Conservation (phyloP, 2,113 vertebrate species). For the Channa maculata region DNA sequence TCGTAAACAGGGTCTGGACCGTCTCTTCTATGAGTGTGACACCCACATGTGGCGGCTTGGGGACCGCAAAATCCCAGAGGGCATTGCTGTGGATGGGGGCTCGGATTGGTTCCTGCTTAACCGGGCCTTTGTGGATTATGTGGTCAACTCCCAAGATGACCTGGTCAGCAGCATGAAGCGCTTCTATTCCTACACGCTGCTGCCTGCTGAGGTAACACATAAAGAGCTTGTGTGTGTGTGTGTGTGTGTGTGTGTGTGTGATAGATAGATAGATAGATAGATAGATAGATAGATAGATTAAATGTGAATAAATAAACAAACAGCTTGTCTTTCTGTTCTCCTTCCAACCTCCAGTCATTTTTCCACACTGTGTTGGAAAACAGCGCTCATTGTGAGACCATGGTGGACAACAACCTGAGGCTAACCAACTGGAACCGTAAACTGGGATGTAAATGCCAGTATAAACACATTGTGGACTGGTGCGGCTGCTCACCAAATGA, state of each 20-base stretch:
- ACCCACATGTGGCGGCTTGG: conserved; percentile 99
- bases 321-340: no score
- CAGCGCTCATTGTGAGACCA: conserved; percentile 89
- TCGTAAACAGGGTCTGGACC: conserved; percentile 95
- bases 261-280: neutral
- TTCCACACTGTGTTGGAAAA: conserved; percentile 95
- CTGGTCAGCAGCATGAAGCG: conserved; percentile 94
- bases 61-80: conserved; percentile 95
- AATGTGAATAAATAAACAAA: neutral
- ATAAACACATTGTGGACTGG: conserved; percentile 97
- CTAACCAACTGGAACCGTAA: conserved; percentile 98
- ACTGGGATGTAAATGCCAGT: conserved; percentile 93
- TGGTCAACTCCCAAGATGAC: conserved; percentile 91
- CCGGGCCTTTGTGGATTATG: conserved; percentile 94
- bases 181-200: conserved; percentile 95
- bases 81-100: conserved; percentile 93
- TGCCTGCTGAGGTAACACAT: conserved; percentile 93
- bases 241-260: no score
- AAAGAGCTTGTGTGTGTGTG: neutral
- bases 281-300: neutral
- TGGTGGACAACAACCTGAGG: conserved; percentile 95
- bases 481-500: conserved; percentile 94
- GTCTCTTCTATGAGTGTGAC: conserved; percentile 97
- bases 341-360: conserved; percentile 81
- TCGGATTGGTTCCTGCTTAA: conserved; percentile 98